Percentiles rank a stretch among this genome's conserved stretches.
Conservation (phyloP, 2,888 invertebrate species). For the Antheraea assamensis region DNA sequence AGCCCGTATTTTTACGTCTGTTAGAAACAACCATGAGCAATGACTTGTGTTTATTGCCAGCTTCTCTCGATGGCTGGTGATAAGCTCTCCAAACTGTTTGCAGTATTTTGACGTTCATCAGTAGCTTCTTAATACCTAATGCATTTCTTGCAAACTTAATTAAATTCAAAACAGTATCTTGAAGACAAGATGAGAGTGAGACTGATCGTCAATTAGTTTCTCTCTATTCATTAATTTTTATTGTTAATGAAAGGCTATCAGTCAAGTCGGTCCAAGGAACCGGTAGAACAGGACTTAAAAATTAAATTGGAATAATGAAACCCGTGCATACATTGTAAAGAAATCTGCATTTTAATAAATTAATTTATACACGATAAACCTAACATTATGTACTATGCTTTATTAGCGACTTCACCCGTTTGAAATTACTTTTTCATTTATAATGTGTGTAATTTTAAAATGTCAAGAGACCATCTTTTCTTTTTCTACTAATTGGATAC, state of each 20-base stretch:
- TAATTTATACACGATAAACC: neutral
- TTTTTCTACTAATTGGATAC: too few species aligned
- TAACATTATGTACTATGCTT: neutral
- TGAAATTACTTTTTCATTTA: too few species aligned
- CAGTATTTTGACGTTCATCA: too few species aligned
- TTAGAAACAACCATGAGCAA: too few species aligned
- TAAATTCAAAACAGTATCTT: neutral
- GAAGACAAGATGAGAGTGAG: neutral
- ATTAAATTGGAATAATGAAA: constrained; percentile 4
- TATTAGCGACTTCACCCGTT: neutral
- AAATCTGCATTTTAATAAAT: constrained; percentile 7
- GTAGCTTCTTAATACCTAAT: neutral
- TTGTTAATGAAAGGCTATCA: neutral
- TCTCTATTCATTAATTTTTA: constrained; percentile 1
- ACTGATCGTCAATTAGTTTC: neutral
- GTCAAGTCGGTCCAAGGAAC: neutral
- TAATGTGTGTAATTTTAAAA: too few species aligned
- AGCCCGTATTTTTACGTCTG: too few species aligned
- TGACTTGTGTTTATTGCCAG: too few species aligned
- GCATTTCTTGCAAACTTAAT: neutral
- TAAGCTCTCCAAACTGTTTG: too few species aligned
- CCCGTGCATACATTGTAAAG: neutral
- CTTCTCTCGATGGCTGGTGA: too few species aligned
- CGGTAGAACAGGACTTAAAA: neutral
- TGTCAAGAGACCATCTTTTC: too few species aligned